Evolutionary conservation across 2,888 invertebrate species (phyloP).

Genomic region (Saturnia japonica): DNA sequence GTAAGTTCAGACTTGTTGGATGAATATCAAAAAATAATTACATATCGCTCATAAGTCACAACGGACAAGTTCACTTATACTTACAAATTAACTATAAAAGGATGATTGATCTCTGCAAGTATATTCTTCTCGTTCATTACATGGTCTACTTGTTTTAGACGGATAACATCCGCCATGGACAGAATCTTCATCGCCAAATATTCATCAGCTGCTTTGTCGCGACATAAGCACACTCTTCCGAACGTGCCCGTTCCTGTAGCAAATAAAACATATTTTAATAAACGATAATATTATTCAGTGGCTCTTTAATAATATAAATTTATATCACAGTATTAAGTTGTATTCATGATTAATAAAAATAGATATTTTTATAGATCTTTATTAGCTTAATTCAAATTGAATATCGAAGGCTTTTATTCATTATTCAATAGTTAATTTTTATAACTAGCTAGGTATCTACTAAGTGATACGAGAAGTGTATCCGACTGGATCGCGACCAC

Average conservation of each 20-base stretch:
- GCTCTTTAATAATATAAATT: neutral
- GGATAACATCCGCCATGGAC: slow-evolving; percentile 95
- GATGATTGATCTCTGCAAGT: slow-evolving; percentile 94
- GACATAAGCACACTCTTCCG: slow-evolving; percentile 95
- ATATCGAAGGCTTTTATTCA: too few species aligned
- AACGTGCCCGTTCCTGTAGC: slow-evolving; percentile 96
- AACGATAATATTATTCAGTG: neutral
- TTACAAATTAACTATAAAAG: slow-evolving; percentile 93
- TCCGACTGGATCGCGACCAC: too few species aligned
- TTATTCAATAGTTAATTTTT: too few species aligned
- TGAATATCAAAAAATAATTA: slow-evolving; percentile 36
- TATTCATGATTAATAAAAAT: neutral
- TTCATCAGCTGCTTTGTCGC: slow-evolving; percentile 90
- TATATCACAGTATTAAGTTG: neutral
- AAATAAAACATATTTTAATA: slow-evolving; percentile 29
- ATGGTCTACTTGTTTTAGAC: slow-evolving; percentile 97
- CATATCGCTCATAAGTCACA: neutral
- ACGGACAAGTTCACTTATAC: slow-evolving; percentile 34
- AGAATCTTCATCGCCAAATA: slow-evolving; percentile 97
- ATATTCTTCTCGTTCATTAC: slow-evolving; percentile 98
- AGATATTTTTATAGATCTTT: too few species aligned
- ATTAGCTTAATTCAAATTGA: too few species aligned
- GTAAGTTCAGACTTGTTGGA: slow-evolving; percentile 38
- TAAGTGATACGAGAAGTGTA: too few species aligned
- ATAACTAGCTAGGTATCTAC: too few species aligned